phyloP scores from a whole-genome alignment of 1,140 invertebrate species.

The Hyles vespertilio region DNA sequence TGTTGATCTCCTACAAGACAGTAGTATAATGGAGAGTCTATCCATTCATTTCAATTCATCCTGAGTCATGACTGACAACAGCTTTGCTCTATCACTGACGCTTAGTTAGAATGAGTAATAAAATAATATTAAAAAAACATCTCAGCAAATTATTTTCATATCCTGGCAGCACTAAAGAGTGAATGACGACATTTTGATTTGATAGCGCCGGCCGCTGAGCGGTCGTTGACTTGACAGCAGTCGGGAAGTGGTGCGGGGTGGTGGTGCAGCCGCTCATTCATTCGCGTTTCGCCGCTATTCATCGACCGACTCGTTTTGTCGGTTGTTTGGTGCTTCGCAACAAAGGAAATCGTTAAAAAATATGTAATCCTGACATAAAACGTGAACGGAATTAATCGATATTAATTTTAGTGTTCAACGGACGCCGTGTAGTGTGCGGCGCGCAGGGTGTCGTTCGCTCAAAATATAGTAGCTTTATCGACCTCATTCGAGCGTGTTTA shows the following conservation, averaged over 20 bases:
- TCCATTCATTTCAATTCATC: no score
- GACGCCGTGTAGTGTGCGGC: conserved; percentile 10
- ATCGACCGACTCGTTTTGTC: conserved; percentile 19
- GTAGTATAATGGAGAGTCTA: no score
- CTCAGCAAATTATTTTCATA: no score
- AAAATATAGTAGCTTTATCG: conserved; percentile 26
- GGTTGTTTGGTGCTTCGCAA: conserved; percentile 14
- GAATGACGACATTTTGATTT: no score
- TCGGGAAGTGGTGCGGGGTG: conserved; percentile 13
- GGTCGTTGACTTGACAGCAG: conserved; percentile 17
- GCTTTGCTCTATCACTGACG: no score
- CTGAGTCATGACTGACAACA: no score
- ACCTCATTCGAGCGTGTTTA: conserved; percentile 39
- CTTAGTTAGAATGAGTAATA: no score
- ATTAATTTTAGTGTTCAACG: conserved; percentile 13
- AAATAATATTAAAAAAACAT: no score
- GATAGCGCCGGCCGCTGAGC: neutral
- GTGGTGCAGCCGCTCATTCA: conserved; percentile 14
- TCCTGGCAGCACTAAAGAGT: no score
- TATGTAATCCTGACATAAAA: conserved; percentile 52
- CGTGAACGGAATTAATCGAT: conserved; percentile 12
- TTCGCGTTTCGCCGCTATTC: conserved; percentile 6
- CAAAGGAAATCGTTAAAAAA: conserved; percentile 28
- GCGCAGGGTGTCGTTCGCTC: conserved; percentile 4
- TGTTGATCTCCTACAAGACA: no score